These are phyloP conservation scores for Caenorhabditis sp. DNA, from an alignment of 2,888 invertebrate genomes.

Conservation along the genomic window DNA sequence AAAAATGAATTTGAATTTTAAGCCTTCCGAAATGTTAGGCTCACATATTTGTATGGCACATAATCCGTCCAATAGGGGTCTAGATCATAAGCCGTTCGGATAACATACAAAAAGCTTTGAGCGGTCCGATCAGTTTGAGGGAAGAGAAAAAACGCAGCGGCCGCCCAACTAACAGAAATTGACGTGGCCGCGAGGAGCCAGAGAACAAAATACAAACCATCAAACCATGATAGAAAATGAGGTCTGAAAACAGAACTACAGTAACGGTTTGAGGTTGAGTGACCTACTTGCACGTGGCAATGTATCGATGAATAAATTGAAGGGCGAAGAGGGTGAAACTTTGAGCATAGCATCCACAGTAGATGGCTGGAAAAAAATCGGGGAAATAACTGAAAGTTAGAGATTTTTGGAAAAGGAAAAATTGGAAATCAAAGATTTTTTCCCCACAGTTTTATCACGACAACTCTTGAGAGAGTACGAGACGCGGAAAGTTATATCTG, in stretches of 20 bases:
- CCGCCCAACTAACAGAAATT: slow-evolving; percentile 16
- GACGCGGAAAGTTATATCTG: too few species aligned
- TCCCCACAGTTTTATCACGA: too few species aligned
- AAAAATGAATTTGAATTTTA: too few species aligned
- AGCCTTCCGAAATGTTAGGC: not conserved
- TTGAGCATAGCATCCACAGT: not conserved
- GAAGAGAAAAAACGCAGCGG: slow-evolving; percentile 13
- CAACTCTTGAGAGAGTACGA: too few species aligned
- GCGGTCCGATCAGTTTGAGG: slow-evolving; percentile 15
- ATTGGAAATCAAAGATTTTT: too few species aligned
- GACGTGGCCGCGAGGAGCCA: slow-evolving; percentile 5
- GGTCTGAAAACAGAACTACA: too few species aligned
- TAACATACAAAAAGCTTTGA: slow-evolving; percentile 15
- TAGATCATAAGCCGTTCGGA: slow-evolving; percentile 7
- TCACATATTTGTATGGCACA: slow-evolving; percentile 17
- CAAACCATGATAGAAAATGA: too few species aligned
- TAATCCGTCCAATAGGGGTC: slow-evolving; percentile 9
- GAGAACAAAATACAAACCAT: not conserved
- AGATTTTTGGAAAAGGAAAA: too few species aligned
- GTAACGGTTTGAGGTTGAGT: too few species aligned
- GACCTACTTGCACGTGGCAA: not conserved
- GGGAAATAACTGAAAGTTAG: not conserved
- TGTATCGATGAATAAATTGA: not conserved
- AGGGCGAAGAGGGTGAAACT: not conserved
- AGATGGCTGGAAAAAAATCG: not conserved